A percentile compares a stretch with the other conserved stretches of the same genome.
Conservation (phyloP, 2,113 vertebrate species). For the Rhagologus leucostigma region DNA sequence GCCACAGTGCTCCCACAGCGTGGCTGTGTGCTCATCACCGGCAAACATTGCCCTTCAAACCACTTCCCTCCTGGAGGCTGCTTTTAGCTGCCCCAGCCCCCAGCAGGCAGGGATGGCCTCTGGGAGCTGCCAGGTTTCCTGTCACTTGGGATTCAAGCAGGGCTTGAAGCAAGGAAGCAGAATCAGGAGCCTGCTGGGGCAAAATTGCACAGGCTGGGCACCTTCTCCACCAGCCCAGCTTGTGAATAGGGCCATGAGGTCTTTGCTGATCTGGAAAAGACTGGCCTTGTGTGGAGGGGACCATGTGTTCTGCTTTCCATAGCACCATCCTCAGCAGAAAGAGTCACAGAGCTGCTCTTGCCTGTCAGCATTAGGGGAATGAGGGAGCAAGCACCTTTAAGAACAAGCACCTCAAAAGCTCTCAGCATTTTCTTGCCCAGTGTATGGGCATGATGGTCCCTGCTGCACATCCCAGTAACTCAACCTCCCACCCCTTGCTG, state of each 20-base stretch:
- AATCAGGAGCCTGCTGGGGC: background rate
- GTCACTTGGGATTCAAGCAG: background rate
- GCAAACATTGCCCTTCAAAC: slow-evolving; percentile 34
- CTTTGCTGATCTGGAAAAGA: background rate
- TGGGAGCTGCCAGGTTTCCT: background rate
- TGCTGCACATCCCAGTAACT: background rate
- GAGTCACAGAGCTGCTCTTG: background rate
- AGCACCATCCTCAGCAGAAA: background rate
- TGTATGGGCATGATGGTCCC: rapidly evolving
- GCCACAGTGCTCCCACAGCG: slow-evolving; percentile 39
- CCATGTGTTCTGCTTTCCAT: background rate
- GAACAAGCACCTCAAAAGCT: background rate
- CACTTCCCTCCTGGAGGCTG: slow-evolving; percentile 46
- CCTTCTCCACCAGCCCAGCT: background rate
- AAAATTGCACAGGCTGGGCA: background rate
- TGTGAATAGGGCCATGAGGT: background rate
- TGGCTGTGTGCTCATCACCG: background rate
- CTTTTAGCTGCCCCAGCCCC: background rate
- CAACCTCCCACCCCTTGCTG: background rate
- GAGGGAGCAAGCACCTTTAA: background rate
- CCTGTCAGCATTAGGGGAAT: too few species aligned
- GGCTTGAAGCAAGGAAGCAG: background rate
- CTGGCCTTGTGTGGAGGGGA: background rate
- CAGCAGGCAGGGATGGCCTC: background rate
- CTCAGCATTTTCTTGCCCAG: background rate